Percentiles rank a stretch among this genome's conserved stretches.
Conservation (phyloP, 2,113 vertebrate genomes). For the Carassius auratus region DNA sequence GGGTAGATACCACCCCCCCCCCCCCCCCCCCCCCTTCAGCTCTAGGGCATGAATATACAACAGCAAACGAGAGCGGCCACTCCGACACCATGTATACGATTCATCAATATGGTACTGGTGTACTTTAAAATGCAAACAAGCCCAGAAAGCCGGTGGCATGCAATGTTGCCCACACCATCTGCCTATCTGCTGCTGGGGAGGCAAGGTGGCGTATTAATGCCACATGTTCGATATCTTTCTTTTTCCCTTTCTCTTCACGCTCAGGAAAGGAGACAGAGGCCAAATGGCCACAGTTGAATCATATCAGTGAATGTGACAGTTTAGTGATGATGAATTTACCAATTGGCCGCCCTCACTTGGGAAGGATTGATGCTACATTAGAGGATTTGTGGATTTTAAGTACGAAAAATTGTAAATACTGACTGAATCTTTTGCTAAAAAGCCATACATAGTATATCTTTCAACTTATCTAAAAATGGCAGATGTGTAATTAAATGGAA, state of each 20-base stretch:
- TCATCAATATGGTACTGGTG: constrained; percentile 98
- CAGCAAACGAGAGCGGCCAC: constrained; percentile 93
- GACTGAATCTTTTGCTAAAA: background rate
- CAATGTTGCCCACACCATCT: constrained; percentile 90
- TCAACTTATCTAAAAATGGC: background rate
- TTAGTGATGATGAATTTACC: constrained; percentile 67
- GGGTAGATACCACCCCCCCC: too few relatives aligned
- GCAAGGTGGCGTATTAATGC: constrained; percentile 91
- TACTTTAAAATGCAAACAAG: constrained; percentile 99
- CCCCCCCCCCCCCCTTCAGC: constrained; percentile 11
- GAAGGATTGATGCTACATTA: background rate
- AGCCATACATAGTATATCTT: background rate
- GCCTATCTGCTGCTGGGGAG: constrained; percentile 96
- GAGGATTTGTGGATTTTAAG: background rate
- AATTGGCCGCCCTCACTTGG: background rate
- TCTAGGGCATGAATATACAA: constrained; percentile 78
- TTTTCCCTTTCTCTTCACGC: background rate
- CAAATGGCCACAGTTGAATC: constrained; percentile 90
- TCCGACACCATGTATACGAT: constrained; percentile 96
- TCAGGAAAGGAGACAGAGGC: constrained; percentile 16
- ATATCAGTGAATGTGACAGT: constrained; percentile 87
- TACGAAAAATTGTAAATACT: background rate
- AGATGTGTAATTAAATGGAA: background rate
- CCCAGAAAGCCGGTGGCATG: constrained; percentile 91
- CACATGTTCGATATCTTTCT: constrained; percentile 87